phyloP scores from a whole-genome alignment of 2,888 invertebrate species.

The Ashinkailepas kermadecensis region DNA sequence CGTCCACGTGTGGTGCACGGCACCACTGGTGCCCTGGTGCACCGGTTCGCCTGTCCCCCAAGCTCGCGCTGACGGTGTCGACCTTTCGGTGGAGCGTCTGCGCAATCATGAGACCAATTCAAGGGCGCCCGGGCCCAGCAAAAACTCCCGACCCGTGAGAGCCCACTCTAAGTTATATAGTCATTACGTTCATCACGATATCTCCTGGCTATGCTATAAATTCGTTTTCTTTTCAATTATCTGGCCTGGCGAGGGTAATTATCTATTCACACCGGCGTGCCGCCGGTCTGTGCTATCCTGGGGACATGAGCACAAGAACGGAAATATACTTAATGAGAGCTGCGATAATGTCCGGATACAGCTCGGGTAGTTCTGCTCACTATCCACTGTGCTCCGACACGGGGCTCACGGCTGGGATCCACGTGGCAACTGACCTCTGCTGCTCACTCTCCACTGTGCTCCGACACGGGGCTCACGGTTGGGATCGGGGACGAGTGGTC shows the following conservation, averaged over 20 bases:
- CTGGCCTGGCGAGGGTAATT: not conserved
- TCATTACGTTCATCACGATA: conserved; percentile 11
- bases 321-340: not conserved
- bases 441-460: not conserved
- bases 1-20: no score
- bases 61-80: not conserved
- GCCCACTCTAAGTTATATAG: conserved; percentile 10
- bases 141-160: not conserved
- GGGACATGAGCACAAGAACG: not conserved
- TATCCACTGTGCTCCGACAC: not conserved
- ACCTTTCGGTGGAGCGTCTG: not conserved
- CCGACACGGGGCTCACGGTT: no score
- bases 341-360: not conserved
- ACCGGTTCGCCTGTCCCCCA: no score
- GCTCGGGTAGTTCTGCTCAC: not conserved
- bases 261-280: conserved; percentile 8
- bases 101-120: not conserved
- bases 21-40: no score
- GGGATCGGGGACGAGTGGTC: no score
- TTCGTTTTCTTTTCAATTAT: conserved; percentile 20
- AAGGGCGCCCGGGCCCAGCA: not conserved
- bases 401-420: not conserved
- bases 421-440: not conserved
- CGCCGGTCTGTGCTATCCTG: not conserved
- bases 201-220: not conserved